Conservation (phyloP, 2,113 vertebrate genomes). For the Lota lota region DNA sequence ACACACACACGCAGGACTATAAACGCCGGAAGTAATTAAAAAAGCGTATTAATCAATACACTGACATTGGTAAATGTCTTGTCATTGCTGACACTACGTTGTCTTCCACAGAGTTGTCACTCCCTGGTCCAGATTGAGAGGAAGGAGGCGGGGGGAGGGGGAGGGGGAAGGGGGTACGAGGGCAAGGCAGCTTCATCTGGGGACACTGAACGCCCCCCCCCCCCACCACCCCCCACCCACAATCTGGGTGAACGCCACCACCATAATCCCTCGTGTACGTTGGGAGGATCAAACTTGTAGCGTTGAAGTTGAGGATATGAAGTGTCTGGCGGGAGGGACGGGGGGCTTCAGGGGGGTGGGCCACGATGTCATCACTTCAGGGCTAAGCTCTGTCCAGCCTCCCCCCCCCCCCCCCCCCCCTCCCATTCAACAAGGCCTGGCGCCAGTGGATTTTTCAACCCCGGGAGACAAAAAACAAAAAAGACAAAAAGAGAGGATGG, state of each 20-base stretch:
- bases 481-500: slow-evolving; percentile 10
- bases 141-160: slow-evolving; percentile 27
- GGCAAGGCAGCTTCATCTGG: no score
- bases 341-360: slow-evolving; percentile 41
- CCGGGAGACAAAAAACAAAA: slow-evolving; percentile 22
- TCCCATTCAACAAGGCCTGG: slow-evolving; percentile 58
- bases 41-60: no score
- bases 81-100: no score
- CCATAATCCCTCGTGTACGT: slow-evolving; percentile 64
- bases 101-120: background rate
- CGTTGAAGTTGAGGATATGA: slow-evolving; percentile 65
- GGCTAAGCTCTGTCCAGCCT: slow-evolving; percentile 48
- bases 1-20: no score
- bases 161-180: no score
- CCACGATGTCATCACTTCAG: slow-evolving; percentile 53
- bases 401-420: no score
- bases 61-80: no score
- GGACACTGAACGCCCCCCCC: slow-evolving; percentile 14
- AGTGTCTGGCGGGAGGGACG: slow-evolving; percentile 50
- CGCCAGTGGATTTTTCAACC: slow-evolving; percentile 39
- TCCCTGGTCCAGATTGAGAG: slow-evolving; percentile 7
- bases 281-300: slow-evolving; percentile 63
- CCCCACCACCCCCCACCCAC: slow-evolving; percentile 16
- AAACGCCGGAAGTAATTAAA: no score
- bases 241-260: slow-evolving; percentile 50